Percentiles rank a stretch among this genome's conserved stretches.
Conservation (phyloP, 1,140 invertebrate genomes). For the Rhagoletis zephyria region DNA sequence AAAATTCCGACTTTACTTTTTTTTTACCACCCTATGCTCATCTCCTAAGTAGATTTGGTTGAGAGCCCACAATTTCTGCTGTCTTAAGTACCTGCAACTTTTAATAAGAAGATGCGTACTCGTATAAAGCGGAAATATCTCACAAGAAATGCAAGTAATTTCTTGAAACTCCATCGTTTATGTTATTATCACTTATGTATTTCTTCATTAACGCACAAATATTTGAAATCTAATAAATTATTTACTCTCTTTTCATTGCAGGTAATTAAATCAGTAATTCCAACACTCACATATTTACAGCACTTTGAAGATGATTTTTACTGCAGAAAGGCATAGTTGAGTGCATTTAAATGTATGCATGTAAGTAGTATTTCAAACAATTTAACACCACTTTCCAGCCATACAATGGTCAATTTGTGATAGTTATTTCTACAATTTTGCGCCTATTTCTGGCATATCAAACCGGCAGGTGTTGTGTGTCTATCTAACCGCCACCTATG, state of each 20-base stretch:
- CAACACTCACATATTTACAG: not conserved
- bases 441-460: not conserved
- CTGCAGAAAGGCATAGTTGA: not conserved
- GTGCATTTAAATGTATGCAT: not conserved
- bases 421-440: not conserved
- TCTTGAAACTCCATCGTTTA: no score
- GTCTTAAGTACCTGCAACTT: no score
- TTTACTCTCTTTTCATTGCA: slow-evolving; percentile 14
- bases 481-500: not conserved
- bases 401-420: not conserved
- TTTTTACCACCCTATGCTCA: no score
- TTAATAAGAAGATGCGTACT: no score
- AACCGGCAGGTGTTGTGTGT: not conserved
- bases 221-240: not conserved
- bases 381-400: slow-evolving; percentile 17
- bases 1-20: no score
- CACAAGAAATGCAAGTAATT: no score
- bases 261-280: slow-evolving; percentile 16
- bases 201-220: not conserved
- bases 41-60: no score
- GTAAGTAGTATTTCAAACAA: not conserved
- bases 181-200: no score
- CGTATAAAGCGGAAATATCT: no score
- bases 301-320: not conserved
- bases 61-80: no score